phyloP scores from a whole-genome alignment of 64 coral and sea anemone species.

The Stichodactyla helianthus region DNA sequence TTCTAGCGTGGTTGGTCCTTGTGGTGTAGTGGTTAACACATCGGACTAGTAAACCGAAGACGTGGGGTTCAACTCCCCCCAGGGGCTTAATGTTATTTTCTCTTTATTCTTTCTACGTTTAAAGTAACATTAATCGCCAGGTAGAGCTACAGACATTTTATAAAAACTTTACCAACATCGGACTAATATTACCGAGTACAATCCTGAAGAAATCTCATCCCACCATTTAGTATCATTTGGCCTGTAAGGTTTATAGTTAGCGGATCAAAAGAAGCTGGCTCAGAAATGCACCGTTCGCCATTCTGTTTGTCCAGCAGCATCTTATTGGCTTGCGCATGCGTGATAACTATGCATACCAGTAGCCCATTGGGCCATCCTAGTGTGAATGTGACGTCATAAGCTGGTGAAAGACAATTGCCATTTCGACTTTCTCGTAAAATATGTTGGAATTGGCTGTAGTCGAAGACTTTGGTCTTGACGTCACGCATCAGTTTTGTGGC shows the following conservation, averaged over 20 bases:
- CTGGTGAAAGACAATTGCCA: constrained; percentile 42
- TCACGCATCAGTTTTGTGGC: constrained; percentile 64
- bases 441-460: constrained; percentile 58
- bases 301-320: constrained; percentile 38
- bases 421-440: constrained; percentile 38
- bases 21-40: no score
- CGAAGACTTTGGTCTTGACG: constrained; percentile 82
- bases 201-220: background rate
- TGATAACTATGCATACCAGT: constrained; percentile 75
- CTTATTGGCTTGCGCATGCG: constrained; percentile 65
- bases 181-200: background rate
- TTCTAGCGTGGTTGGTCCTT: no score
- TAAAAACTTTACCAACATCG: background rate
- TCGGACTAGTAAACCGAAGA: no score
- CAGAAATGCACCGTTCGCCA: constrained; percentile 40
- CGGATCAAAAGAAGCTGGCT: constrained; percentile 48
- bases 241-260: constrained; percentile 15
- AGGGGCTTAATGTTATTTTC: no score
- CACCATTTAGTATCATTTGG: background rate
- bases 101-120: no score
- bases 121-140: background rate
- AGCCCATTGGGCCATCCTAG: constrained; percentile 62
- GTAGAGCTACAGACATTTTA: background rate
- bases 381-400: constrained; percentile 76
- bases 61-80: no score